phyloP scores from a whole-genome alignment of 2,888 invertebrate genomes.

The Heliconius sara region DNA sequence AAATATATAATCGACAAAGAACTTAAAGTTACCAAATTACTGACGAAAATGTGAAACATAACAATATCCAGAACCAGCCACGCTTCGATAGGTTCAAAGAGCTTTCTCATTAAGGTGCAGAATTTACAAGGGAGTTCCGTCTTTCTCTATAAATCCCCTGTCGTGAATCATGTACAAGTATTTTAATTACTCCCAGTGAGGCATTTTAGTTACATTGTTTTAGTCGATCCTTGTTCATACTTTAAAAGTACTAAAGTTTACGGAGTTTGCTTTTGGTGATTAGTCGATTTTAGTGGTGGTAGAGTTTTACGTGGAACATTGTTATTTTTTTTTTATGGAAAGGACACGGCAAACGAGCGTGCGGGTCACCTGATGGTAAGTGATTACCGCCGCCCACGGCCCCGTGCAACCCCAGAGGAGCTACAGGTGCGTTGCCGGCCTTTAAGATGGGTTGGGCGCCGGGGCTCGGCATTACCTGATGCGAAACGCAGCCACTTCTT shows the following conservation, averaged over 20 bases:
- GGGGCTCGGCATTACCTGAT: no score
- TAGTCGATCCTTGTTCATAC: not conserved
- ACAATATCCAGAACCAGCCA: not conserved
- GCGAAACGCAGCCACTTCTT: no score
- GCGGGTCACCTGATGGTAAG: no score
- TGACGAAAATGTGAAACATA: slow-evolving; percentile 6
- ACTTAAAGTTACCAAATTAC: not conserved
- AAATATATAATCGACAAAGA: not conserved
- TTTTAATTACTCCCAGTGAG: slow-evolving; percentile 27
- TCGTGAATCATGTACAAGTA: slow-evolving; percentile 33
- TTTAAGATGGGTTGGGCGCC: no score
- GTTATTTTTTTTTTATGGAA: no score
- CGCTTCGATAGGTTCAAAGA: slow-evolving; percentile 32
- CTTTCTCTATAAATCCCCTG: slow-evolving; percentile 25
- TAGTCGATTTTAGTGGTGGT: not conserved
- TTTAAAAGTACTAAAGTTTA: not conserved
- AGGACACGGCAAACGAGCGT: no score
- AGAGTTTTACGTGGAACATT: not conserved
- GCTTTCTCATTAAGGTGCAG: slow-evolving; percentile 35
- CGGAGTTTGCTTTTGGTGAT: not conserved
- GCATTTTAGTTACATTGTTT: slow-evolving; percentile 8
- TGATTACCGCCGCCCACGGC: no score
- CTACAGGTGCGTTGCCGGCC: no score
- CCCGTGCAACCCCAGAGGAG: no score
- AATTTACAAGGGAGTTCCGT: slow-evolving; percentile 37